phyloP scores from a whole-genome alignment of 2,888 invertebrate species.

The Neoascia interrupta region DNA sequence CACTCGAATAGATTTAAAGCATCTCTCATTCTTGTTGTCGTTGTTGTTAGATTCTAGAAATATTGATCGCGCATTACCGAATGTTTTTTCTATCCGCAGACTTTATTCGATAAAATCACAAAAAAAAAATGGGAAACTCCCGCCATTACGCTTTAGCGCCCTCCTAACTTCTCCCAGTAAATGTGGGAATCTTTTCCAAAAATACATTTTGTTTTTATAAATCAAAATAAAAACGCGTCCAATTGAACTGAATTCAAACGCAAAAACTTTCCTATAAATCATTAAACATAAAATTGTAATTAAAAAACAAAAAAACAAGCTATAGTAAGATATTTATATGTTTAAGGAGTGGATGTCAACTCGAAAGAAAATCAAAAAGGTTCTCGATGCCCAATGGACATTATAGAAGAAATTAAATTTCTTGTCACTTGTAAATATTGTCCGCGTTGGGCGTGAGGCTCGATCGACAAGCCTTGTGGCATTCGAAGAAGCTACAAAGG shows the following conservation, averaged over 20 bases:
- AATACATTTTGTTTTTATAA: neutral
- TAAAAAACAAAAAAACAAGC: conserved; percentile 35
- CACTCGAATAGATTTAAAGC: conserved; percentile 29
- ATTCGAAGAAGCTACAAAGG: no score
- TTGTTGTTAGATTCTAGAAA: conserved; percentile 48
- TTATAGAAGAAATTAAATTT: conserved; percentile 52
- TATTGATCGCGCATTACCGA: conserved; percentile 33
- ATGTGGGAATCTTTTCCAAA: no score
- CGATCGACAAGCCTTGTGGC: no score
- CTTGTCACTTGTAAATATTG: no score
- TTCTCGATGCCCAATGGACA: conserved; percentile 22
- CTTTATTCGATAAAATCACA: conserved; percentile 24
- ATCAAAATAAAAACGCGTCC: conserved; percentile 18
- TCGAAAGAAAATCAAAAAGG: neutral
- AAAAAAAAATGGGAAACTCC: conserved; percentile 4
- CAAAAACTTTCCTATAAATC: no score
- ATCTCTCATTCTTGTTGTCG: conserved; percentile 56
- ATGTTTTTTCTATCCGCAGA: conserved; percentile 4
- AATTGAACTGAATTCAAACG: conserved; percentile 58
- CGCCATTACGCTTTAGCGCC: no score
- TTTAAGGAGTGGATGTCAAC: conserved; percentile 21
- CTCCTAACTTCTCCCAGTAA: no score
- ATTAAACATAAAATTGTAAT: conserved; percentile 36
- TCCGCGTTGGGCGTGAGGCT: conserved; percentile 26
- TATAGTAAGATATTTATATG: conserved; percentile 58